A percentile compares a stretch with the other conserved stretches of the same genome.
Evolutionary conservation across 2,113 vertebrate genomes (phyloP).

Genomic region (Anseranas semipalmata): DNA sequence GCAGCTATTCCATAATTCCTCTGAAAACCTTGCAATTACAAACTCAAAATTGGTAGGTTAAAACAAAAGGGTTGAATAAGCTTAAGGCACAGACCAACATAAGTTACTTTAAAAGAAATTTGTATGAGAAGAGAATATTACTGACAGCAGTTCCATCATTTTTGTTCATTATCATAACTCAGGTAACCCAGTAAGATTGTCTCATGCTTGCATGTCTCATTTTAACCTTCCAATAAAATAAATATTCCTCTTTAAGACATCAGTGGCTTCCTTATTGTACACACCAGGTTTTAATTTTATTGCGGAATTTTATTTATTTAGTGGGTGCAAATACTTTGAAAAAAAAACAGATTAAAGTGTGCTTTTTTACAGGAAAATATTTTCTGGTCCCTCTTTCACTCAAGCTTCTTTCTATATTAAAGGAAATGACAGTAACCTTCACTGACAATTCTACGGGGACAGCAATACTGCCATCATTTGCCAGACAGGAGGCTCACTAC

Average conservation of each 20-base stretch:
- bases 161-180: neutral
- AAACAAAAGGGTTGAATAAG: neutral
- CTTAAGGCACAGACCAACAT: neutral
- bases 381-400: neutral
- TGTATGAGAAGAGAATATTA: neutral
- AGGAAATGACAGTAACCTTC: neutral
- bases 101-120: neutral
- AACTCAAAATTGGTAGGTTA: neutral
- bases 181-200: neutral
- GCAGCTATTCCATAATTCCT: neutral
- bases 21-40: neutral
- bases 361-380: neutral
- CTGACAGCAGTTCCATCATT: neutral
- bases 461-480: neutral
- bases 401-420: neutral
- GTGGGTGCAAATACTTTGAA: neutral
- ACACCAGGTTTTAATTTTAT: neutral
- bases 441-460: neutral
- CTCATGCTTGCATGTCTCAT: neutral
- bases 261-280: neutral
- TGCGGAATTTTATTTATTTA: neutral
- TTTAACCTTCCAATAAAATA: neutral
- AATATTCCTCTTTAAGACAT: neutral
- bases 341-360: neutral
- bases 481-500: neutral